Base-by-base conservation (phyloP, 2,797 vertebrate species). In the Hydrocynus forskahlii region DNA sequence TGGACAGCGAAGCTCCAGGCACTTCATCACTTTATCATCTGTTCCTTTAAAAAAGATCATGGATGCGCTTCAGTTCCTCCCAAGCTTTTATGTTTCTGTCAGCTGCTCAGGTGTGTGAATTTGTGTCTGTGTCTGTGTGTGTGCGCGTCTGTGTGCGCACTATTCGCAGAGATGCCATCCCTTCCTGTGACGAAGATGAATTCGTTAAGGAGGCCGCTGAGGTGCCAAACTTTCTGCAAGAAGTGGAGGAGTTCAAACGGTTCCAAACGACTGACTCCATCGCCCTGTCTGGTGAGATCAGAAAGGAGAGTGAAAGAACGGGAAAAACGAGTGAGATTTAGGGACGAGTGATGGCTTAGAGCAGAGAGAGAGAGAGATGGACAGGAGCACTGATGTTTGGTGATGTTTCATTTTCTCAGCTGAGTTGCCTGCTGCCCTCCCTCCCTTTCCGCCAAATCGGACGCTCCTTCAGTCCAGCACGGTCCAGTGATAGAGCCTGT, bases 161-260 rank as follows among this genome's bases (percentile, higher is more conserved):
- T 48, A 21, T 40, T 14, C 55, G 23, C 89, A 99, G 98, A 88
- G 97, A 99, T 2, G 90, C 95, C 23, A 84, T 97, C 69, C 87
- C 92, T 23, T 86, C 89, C 68, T 98, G 92, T 17, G 93, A 94
- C 83, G 57, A 85, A 0, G 88, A 94, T 0, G 91, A 94, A 2
- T 99, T 97, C 89, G 88, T 97, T 63, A 94, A 89, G 0, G 97
- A 99, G 84, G 97, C 96, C 0, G 88, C 95, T 5, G 92, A 95
- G 48, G 93, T 97, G 10, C 96, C 96, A 1, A 88, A 93, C 82
- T 99, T 99, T 85, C 89, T 96, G 86, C 85, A 91, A 12, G 92
- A 94, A 6, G 93, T 98, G 86, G 93, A 95, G 79, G 92, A 95
- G 75, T 97, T 94, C 84, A 93, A 84, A 80, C 87, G 85, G 81